Evolutionary conservation across 1,140 invertebrate genomes (phyloP), one percentile per base, ranked within the genome.

Genomic region (Eriosoma lanigerum): DNA sequence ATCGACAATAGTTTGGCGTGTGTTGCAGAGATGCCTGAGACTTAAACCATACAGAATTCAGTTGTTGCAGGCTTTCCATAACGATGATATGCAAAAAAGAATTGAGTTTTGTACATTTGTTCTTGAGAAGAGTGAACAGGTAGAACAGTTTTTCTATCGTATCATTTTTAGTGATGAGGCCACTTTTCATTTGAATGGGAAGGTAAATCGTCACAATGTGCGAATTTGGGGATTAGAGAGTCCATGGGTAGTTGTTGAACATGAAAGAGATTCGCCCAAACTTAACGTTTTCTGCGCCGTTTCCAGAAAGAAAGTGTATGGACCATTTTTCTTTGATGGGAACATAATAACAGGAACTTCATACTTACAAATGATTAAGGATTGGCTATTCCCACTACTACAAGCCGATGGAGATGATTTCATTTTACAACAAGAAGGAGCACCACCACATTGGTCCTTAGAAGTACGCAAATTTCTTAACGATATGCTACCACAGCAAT

Each of bases 381-480:
- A 1, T 12, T 58, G 56, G 24, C 4, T 58, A 15, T 58, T 58
- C 3, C 54, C 56, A 58, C 56, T 6, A 29, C 3, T 58, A 82
- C 58, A 82, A 82, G 19, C 1, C 1, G 58, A 62, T 46, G 17
- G 44, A 32, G 21, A 73, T 50, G 66, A 44, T 13, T 72, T 58
- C 26, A 24, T 44, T 21, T 62, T 76, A 46, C 84, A 85, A 80
- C 82, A 84, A 62, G 83, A 84, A 76, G 83, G 84, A 24, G 82
- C 84, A 72, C 83, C 85, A 73, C 81, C 83, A 26, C 84, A 85
- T 80, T 85, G 54, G 58, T 54, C 75, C 8, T n/a, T 24, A 26
- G 72, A 54, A 62, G 83, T 84, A 17, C 62, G 82, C 72, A 3
- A 26, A 13, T 81, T 26, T 56, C 44, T 75, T 5, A 82, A 56